Percentiles rank a stretch among this genome's conserved stretches.
Evolutionary conservation across 1,140 invertebrate genomes (phyloP).

Genomic region (Euwallacea fornicatus): DNA sequence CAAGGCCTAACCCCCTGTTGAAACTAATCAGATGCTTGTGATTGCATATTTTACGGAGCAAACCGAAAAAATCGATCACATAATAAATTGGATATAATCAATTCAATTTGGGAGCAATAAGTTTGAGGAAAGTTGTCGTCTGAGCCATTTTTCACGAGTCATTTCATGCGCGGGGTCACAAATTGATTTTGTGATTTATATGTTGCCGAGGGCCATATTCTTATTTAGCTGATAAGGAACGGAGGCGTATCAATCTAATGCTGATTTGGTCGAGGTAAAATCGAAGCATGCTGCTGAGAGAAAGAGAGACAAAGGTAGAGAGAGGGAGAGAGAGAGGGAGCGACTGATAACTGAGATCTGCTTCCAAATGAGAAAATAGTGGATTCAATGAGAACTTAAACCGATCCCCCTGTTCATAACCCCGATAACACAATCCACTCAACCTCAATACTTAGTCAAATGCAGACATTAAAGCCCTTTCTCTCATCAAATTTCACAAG

Average conservation of each 20-base stretch:
- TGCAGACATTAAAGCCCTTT: not conserved
- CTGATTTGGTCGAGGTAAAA: slow-evolving; percentile 1
- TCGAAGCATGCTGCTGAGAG: too few relatives aligned
- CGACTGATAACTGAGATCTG: not conserved
- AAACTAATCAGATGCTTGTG: slow-evolving; percentile 20
- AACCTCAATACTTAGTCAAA: not conserved
- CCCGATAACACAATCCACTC: not conserved
- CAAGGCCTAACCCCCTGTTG: slow-evolving; percentile 7
- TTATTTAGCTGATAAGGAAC: slow-evolving; percentile 10
- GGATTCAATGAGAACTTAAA: not conserved
- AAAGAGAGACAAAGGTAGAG: not conserved
- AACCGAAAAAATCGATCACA: too few relatives aligned
- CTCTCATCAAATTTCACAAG: not conserved
- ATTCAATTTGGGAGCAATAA: not conserved
- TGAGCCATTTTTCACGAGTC: slow-evolving; percentile 7
- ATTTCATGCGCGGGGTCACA: slow-evolving; percentile 13
- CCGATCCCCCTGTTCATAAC: not conserved
- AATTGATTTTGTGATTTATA: slow-evolving; percentile 18
- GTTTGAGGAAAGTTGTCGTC: not conserved
- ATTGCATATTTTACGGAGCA: not conserved
- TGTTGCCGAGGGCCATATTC: slow-evolving; percentile 11
- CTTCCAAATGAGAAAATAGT: not conserved
- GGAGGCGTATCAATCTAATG: slow-evolving; percentile 20
- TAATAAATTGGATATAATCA: not conserved
- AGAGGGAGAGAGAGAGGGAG: too few relatives aligned